phyloP scores from a whole-genome alignment of 2,888 invertebrate genomes.

The Autographa gamma region DNA sequence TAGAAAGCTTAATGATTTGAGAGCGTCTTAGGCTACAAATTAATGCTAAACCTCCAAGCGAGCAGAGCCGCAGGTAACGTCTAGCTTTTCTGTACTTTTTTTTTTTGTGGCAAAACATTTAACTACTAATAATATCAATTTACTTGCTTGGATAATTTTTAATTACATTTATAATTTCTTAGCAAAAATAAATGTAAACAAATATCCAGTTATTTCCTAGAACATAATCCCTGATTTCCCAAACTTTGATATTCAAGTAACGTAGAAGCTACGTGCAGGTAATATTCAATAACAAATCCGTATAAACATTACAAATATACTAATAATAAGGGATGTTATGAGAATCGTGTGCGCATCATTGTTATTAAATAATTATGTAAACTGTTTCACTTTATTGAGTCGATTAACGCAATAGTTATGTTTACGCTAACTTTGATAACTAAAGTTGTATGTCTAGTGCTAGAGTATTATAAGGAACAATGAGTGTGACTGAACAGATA shows the following conservation, averaged over 20 bases:
- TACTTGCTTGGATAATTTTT: no score
- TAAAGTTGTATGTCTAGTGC: no score
- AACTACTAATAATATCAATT: no score
- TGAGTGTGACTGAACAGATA: no score
- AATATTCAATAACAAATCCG: neutral
- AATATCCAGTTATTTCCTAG: neutral
- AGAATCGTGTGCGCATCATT: neutral
- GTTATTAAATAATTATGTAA: neutral
- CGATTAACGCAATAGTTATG: neutral
- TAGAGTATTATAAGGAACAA: no score
- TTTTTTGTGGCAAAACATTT: no score
- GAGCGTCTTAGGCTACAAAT: no score
- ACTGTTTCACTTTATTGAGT: neutral
- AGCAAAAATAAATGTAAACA: neutral
- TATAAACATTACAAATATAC: conserved; percentile 1
- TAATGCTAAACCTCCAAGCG: no score
- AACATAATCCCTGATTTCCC: neutral
- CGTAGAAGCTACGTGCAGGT: conserved; percentile 1
- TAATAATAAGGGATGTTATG: neutral
- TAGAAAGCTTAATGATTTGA: no score
- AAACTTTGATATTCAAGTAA: neutral
- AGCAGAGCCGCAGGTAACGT: no score
- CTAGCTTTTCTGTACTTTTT: no score
- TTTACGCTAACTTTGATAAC: neutral
- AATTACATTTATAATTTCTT: neutral